Percentiles rank a stretch among this genome's conserved stretches.
These are phyloP conservation scores for Mus pahari DNA, from an alignment of 2,113 vertebrate genomes.

Conservation along the genomic window DNA sequence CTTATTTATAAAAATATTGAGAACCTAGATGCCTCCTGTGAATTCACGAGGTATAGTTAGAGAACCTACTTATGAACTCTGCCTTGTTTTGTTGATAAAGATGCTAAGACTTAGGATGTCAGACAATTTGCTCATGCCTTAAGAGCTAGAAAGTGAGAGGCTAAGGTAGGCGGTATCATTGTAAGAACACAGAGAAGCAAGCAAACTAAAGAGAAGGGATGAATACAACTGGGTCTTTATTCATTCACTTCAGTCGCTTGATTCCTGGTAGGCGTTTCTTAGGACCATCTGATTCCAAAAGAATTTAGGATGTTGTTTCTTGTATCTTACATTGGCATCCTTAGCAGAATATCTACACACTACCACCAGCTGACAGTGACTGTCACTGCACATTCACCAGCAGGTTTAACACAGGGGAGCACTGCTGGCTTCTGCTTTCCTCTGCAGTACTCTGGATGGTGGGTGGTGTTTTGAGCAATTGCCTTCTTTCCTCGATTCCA, in stretches of 20 bases:
- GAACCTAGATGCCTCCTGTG: too few species aligned
- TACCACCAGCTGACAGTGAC: background rate
- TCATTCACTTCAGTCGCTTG: background rate
- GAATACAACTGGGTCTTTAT: background rate
- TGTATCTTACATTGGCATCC: background rate
- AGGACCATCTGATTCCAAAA: background rate
- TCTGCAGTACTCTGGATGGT: background rate
- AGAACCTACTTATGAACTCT: too few species aligned
- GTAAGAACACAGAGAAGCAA: background rate
- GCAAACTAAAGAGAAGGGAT: background rate
- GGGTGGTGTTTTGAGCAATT: background rate
- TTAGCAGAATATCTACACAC: background rate
- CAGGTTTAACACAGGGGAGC: background rate
- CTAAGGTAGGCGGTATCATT: background rate
- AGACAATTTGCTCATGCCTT: too few species aligned
- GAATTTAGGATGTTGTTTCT: background rate
- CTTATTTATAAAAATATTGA: background rate
- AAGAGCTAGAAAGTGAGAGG: background rate
- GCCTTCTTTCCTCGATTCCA: background rate
- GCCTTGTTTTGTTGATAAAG: too few species aligned
- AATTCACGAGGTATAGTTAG: too few species aligned
- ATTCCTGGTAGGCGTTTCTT: background rate
- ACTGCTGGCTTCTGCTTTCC: background rate
- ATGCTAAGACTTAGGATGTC: background rate
- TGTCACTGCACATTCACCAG: background rate